phyloP scores from a whole-genome alignment of 2,888 invertebrate genomes.

The Diaprepes abbreviatus region DNA sequence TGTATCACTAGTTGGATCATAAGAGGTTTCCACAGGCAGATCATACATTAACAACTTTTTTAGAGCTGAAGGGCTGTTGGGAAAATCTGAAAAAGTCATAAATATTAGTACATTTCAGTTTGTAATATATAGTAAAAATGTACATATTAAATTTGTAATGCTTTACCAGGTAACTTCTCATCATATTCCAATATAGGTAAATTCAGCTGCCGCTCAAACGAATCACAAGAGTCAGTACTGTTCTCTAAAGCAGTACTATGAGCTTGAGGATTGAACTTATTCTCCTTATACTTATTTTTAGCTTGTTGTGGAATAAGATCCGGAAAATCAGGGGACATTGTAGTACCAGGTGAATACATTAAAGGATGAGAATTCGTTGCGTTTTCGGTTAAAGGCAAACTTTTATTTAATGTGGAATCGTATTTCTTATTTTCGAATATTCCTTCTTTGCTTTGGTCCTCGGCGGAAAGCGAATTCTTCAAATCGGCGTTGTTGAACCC shows the following conservation, averaged over 20 bases:
- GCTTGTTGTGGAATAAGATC: conserved; percentile 65
- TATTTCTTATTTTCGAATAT: conserved; percentile 12
- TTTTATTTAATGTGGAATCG: conserved; percentile 26
- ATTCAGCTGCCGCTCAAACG: conserved; percentile 57
- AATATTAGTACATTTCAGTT: too few species aligned
- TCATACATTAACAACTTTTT: conserved; percentile 71
- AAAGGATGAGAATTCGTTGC: conserved; percentile 67
- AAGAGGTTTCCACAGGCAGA: conserved; percentile 70
- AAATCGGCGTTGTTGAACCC: background rate
- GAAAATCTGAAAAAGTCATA: conserved; percentile 65
- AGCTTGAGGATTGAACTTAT: conserved; percentile 60
- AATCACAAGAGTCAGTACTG: conserved; percentile 52
- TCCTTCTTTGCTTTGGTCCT: conserved; percentile 15
- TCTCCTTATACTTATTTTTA: conserved; percentile 57
- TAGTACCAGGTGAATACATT: conserved; percentile 63
- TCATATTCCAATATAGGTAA: conserved; percentile 58
- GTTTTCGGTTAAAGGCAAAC: conserved; percentile 53
- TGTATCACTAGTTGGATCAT: conserved; percentile 64
- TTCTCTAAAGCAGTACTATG: conserved; percentile 59
- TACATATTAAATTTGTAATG: too few species aligned
- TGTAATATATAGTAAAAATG: too few species aligned
- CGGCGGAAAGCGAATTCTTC: background rate
- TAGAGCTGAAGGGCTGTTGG: conserved; percentile 73
- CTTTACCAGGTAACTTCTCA: conserved; percentile 61
- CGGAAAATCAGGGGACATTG: conserved; percentile 64